phyloP scores from a whole-genome alignment of 92 coral and sea anemone genomes.

The Hydrozoanthus gracilis region DNA sequence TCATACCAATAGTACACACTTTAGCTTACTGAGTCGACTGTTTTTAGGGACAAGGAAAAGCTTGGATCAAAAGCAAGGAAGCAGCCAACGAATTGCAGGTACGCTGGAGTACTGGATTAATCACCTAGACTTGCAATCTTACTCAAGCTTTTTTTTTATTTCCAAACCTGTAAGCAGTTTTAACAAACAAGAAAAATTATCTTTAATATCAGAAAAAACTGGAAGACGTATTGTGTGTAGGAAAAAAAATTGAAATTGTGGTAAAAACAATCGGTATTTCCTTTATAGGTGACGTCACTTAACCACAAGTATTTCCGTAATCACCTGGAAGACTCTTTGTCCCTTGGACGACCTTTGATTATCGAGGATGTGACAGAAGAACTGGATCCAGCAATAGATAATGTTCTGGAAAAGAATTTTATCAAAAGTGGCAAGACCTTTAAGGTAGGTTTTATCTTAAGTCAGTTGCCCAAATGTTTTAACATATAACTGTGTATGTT shows the following conservation, averaged over 20 bases:
- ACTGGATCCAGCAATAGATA: constrained; percentile 96
- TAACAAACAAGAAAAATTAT: background rate
- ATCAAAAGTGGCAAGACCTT: constrained; percentile 93
- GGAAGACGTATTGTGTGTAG: no score
- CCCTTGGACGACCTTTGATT: constrained; percentile 96
- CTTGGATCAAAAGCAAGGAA: constrained; percentile 97
- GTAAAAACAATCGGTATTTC: background rate
- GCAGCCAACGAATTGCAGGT: constrained; percentile 88
- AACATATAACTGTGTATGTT: no score
- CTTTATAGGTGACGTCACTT: constrained; percentile 80
- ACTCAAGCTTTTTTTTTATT: background rate
- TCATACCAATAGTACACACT: background rate
- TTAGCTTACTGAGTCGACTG: background rate
- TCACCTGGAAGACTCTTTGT: constrained; percentile 91
- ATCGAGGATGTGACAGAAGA: constrained; percentile 99
- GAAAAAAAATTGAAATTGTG: background rate
- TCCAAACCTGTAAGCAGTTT: background rate
- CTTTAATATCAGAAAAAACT: no score
- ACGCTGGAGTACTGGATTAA: background rate
- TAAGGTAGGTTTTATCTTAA: constrained; percentile 62
- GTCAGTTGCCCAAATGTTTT: no score
- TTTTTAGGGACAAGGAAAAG: constrained; percentile 96
- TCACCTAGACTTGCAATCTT: no score
- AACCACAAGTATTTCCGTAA: constrained; percentile 98
- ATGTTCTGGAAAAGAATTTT: constrained; percentile 94